Percentiles rank a stretch among this genome's conserved stretches.
Conservation (phyloP, 2,888 invertebrate genomes). For the Aphodius sticticus region DNA sequence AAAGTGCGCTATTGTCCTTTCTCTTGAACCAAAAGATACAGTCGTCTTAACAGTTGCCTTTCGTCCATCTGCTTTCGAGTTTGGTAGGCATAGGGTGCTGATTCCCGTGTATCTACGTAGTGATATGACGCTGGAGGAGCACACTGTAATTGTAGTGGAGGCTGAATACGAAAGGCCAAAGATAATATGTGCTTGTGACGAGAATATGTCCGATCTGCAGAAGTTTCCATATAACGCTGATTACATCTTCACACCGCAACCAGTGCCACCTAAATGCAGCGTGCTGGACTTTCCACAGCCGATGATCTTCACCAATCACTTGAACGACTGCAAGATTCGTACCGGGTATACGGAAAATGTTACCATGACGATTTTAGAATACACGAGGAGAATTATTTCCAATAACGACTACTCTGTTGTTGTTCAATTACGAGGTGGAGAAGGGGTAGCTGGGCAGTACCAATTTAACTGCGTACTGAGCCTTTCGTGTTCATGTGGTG, state of each 20-base stretch:
- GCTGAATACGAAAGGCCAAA: conserved; percentile 15
- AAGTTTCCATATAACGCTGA: neutral
- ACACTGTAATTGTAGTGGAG: conserved; percentile 9
- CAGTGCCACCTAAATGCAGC: neutral
- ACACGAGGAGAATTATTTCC: neutral
- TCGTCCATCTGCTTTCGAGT: neutral
- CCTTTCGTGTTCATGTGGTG: neutral
- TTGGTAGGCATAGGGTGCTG: neutral
- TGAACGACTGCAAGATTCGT: neutral
- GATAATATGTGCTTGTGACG: neutral
- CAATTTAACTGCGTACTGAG: neutral
- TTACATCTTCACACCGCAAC: neutral
- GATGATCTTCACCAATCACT: neutral
- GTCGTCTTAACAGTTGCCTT: conserved; percentile 15
- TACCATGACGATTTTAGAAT: neutral
- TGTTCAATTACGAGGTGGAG: neutral
- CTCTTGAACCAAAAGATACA: conserved; percentile 18
- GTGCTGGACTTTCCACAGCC: neutral
- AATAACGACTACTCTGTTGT: neutral
- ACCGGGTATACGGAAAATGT: neutral
- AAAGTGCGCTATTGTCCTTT: conserved; percentile 16
- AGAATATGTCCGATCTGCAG: neutral
- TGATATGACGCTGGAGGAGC: conserved; percentile 13
- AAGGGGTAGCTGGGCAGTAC: neutral
- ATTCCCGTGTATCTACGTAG: conserved; percentile 19